These are phyloP conservation scores for Acropora yongei DNA, from an alignment of 64 coral and sea anemone species.

Conservation along the genomic window DNA sequence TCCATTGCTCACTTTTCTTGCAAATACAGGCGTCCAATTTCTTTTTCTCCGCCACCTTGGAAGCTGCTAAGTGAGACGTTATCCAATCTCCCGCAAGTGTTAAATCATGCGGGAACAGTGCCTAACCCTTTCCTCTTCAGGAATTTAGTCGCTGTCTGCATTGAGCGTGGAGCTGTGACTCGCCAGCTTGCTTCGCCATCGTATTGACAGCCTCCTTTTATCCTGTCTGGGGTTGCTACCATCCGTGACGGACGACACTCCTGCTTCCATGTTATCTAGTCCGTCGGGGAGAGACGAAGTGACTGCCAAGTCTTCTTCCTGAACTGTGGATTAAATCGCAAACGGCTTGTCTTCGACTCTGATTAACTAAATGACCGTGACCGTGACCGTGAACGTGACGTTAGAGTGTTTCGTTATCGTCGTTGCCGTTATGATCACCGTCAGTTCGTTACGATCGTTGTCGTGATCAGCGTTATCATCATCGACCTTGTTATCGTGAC, in stretches of 20 bases:
- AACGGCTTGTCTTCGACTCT: too few relatives aligned
- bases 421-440: too few relatives aligned
- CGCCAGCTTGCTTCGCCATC: conserved; percentile 75
- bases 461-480: too few relatives aligned
- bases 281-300: conserved; percentile 87
- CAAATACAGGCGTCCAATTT: neutral
- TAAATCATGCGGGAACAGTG: neutral
- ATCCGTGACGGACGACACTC: conserved; percentile 35
- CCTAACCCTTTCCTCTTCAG: neutral
- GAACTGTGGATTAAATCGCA: conserved; percentile 10
- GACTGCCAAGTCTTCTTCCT: conserved; percentile 41
- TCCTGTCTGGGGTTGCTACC: conserved; percentile 56
- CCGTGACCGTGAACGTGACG: too few relatives aligned
- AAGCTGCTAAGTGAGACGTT: neutral
- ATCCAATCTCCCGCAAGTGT: neutral
- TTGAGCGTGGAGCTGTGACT: neutral
- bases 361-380: too few relatives aligned
- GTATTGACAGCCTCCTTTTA: conserved; percentile 64
- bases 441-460: too few relatives aligned
- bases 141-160: conserved; percentile 31
- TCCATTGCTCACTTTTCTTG: too few relatives aligned
- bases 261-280: conserved; percentile 61
- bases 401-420: too few relatives aligned
- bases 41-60: neutral
- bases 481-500: too few relatives aligned